Evolutionary conservation across 2,113 vertebrate genomes (phyloP).

Genomic region (Chlamydotis undulata): DNA sequence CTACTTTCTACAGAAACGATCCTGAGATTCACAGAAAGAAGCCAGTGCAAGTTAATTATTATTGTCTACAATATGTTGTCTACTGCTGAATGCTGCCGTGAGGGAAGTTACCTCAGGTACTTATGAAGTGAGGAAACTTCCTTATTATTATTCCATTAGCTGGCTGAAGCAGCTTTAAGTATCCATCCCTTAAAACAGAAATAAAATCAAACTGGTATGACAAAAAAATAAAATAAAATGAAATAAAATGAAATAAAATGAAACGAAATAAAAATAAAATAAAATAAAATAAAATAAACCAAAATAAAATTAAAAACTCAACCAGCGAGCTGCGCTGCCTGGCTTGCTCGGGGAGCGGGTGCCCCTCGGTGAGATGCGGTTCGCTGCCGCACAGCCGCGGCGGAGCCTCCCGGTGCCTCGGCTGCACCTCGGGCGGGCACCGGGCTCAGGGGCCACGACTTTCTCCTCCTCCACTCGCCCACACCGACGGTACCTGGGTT

Average conservation of each 20-base stretch:
- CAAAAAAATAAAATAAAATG: not conserved
- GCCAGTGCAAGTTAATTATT: not conserved
- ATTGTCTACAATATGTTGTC: rapidly evolving
- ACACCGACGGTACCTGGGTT: no score
- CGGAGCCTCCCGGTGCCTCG: not conserved
- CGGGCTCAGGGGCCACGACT: not conserved
- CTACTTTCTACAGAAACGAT: not conserved
- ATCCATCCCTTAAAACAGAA: not conserved
- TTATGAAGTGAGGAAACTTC: not conserved
- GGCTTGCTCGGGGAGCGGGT: rapidly evolving
- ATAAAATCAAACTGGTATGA: not conserved
- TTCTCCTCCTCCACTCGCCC: not conserved
- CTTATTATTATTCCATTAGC: not conserved
- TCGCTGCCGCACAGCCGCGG: not conserved
- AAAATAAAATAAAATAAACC: not conserved
- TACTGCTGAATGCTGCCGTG: not conserved
- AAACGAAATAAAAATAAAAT: rapidly evolving
- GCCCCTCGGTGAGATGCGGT: not conserved
- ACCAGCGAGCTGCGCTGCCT: not conserved
- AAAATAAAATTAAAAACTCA: not conserved
- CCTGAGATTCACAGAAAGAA: not conserved
- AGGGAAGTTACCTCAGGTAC: not conserved
- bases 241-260: no score
- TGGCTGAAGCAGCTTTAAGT: not conserved
- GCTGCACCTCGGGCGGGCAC: not conserved